A percentile compares a stretch with the other conserved stretches of the same genome.
These are phyloP conservation scores for Agrotis clavis DNA, from an alignment of 2,888 invertebrate genomes.

Conservation along the genomic window DNA sequence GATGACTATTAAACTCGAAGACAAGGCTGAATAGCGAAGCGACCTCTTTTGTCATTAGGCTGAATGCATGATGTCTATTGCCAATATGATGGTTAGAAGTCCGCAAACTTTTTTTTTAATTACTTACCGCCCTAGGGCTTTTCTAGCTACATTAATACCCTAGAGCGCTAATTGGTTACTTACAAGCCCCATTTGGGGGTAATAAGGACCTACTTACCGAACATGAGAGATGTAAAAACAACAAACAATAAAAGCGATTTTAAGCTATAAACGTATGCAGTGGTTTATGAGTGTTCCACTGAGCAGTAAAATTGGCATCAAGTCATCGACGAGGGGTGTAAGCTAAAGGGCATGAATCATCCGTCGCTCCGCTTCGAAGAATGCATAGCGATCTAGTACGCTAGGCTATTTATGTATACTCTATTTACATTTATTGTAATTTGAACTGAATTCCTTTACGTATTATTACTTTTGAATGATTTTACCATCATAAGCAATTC, in stretches of 20 bases:
- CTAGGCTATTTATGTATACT: constrained; percentile 30
- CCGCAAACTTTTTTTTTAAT: too few species aligned
- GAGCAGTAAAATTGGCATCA: constrained; percentile 81
- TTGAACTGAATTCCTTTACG: constrained; percentile 47
- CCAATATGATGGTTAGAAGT: too few species aligned
- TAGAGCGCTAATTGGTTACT: too few species aligned
- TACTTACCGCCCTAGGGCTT: too few species aligned
- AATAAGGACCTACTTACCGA: too few species aligned
- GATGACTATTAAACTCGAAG: too few species aligned
- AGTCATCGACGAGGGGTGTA: constrained; percentile 76
- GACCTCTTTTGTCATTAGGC: too few species aligned
- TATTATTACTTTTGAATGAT: constrained; percentile 48
- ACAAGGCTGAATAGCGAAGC: too few species aligned
- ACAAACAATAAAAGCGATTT: constrained; percentile 72
- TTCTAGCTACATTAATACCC: too few species aligned
- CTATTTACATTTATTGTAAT: constrained; percentile 46
- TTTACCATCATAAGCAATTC: constrained; percentile 55
- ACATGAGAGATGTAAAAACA: too few species aligned
- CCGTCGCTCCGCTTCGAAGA: constrained; percentile 55
- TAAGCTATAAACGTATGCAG: constrained; percentile 75
- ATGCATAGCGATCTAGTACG: constrained; percentile 49
- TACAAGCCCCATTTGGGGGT: too few species aligned
- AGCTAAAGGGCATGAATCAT: constrained; percentile 75
- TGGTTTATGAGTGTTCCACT: constrained; percentile 79
- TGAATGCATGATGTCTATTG: too few species aligned